Evolutionary conservation across 2,888 invertebrate species (phyloP).

Genomic region (Lepidonotus clava): DNA sequence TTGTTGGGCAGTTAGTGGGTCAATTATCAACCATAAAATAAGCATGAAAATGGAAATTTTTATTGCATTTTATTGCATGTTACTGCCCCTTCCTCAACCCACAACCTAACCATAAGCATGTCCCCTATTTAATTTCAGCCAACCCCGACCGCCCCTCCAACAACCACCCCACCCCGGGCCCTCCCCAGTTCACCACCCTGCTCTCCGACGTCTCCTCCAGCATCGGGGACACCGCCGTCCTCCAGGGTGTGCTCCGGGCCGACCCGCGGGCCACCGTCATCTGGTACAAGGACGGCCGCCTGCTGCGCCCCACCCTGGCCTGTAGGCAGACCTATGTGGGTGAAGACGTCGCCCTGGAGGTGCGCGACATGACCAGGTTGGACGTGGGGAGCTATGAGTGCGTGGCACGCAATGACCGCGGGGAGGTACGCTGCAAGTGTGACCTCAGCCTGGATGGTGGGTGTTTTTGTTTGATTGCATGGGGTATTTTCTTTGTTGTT

Average conservation of each 20-base stretch:
- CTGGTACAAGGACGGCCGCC: constrained; percentile 29
- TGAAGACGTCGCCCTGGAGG: constrained; percentile 57
- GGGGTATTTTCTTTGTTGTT: no score
- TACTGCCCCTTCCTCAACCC: neutral
- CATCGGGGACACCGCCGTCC: neutral
- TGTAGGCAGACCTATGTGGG: neutral
- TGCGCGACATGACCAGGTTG: constrained; percentile 62
- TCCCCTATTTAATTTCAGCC: neutral
- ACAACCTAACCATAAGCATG: neutral
- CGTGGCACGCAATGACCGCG: constrained; percentile 65
- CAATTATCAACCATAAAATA: neutral
- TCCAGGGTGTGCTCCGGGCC: neutral
- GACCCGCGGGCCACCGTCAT: neutral
- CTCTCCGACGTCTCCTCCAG: neutral
- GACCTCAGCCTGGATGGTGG: constrained; percentile 23
- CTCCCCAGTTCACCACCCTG: neutral
- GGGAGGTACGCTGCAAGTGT: constrained; percentile 21
- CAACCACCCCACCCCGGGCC: neutral
- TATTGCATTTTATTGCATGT: neutral
- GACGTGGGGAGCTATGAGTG: constrained; percentile 70
- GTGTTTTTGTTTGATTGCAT: constrained; percentile 11
- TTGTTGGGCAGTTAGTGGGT: neutral
- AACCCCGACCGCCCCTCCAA: neutral
- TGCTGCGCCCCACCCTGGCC: neutral
- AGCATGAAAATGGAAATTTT: neutral